Base-by-base conservation (phyloP, 2,888 invertebrate genomes). In the Synergus japonicus region DNA sequence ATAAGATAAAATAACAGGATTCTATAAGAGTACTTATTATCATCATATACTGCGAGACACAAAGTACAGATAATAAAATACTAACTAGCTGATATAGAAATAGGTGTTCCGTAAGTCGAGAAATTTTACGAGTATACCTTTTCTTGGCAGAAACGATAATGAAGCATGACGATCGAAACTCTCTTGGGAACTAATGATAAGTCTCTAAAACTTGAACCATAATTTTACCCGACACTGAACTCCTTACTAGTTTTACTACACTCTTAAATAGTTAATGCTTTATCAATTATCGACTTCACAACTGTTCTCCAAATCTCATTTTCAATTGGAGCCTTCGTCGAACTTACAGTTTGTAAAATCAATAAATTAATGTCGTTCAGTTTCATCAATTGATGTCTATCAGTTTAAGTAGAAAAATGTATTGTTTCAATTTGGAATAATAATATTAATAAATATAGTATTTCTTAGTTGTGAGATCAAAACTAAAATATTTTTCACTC, bases 181-280 rank as follows among this genome's bases (percentile, higher is more conserved):
- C 73, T 54, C 73, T n/a, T 15, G 49, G 73, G 73, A 73, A 54
- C 73, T 54, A 73, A 73, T 73, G 69, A 69, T 69, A 69, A 69
- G 46, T 69, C 46, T 69, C 69, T 18, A 46, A 69, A 69, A 69
- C 69, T 69, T 69, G 22, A 22, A 29, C 18, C 69, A 69, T 69
- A 69, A 69, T 69, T 69, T 44, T 69, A 22, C 22, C 49, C 29
- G 46, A 69, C 46, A 69, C 69, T 49, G 69, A 69, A 69, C 49
- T 69, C 69, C 22, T 69, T 69, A 49, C 46, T 18, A 69, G 46
- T 69, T 69, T 69, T 49, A 29, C 49, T 69, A 15, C 69, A 7
- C 29, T 69, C 69, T 69, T 46, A 46, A 69, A 69, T 69, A 69
- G 46, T 54, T 73, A 54, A 49, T 49, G 37, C 37, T 73, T 73